Evolutionary conservation across 2,888 invertebrate species (phyloP).

Genomic region (Limnephilus marmoratus): DNA sequence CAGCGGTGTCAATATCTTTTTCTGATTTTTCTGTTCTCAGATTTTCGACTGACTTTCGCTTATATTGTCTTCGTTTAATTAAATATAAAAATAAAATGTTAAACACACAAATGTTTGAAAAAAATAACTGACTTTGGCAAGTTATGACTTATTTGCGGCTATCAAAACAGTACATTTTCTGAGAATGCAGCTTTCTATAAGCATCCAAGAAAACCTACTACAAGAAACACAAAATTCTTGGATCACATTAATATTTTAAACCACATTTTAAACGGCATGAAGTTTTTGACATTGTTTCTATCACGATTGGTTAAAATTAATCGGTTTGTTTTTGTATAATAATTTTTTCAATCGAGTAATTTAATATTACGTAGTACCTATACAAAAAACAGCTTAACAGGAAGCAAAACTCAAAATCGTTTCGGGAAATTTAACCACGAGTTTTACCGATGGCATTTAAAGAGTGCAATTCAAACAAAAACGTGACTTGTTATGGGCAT

Average conservation of each 20-base stretch:
- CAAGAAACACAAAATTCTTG: no score
- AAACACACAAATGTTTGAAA: no score
- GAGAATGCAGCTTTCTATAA: background rate
- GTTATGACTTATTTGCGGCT: background rate
- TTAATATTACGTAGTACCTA: no score
- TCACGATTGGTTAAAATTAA: background rate
- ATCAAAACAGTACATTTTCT: background rate
- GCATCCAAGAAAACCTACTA: background rate
- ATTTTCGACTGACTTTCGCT: no score
- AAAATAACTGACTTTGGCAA: background rate
- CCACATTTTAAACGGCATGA: no score
- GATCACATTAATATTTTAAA: background rate
- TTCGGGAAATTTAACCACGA: background rate
- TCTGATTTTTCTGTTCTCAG: no score
- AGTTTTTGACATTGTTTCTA: background rate
- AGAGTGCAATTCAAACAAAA: background rate
- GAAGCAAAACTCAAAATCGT: background rate
- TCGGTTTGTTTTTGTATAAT: background rate
- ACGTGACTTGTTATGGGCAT: background rate
- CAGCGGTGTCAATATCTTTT: no score
- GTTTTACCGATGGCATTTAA: background rate
- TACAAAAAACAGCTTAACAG: background rate
- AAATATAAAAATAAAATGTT: no score
- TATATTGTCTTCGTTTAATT: no score
- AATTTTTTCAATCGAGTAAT: background rate